phyloP scores from a whole-genome alignment of 2,113 vertebrate genomes.

The Dasypus novemcinctus region DNA sequence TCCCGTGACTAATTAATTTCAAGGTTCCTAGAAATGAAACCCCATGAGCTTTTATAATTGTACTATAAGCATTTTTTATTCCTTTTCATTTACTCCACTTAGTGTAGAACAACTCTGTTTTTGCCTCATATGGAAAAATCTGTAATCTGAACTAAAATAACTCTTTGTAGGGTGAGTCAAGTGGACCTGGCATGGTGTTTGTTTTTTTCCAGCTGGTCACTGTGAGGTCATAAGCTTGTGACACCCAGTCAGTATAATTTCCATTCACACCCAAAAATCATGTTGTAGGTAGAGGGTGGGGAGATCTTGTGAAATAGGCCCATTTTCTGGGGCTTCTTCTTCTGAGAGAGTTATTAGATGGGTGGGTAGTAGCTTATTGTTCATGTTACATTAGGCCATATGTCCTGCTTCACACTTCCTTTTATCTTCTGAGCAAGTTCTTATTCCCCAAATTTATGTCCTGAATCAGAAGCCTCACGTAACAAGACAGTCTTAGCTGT shows the following conservation, averaged over 20 bases:
- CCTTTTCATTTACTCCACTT: conserved; percentile 8
- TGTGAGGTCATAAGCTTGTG: conserved; percentile 35
- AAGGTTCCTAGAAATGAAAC: conserved; percentile 45
- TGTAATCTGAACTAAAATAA: not conserved
- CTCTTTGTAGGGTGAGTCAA: not conserved
- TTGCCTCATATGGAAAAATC: not conserved
- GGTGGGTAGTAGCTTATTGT: not conserved
- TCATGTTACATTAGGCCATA: not conserved
- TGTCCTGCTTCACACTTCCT: not conserved
- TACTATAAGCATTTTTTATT: not conserved
- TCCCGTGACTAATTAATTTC: not conserved
- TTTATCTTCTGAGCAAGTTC: not conserved
- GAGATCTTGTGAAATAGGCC: conserved; percentile 34
- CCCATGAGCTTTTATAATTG: not conserved
- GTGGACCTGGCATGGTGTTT: not conserved
- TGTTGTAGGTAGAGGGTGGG: not conserved
- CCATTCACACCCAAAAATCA: not conserved
- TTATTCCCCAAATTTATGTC: not conserved
- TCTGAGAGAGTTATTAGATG: not conserved
- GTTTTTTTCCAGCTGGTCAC: not conserved
- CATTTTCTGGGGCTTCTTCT: not conserved
- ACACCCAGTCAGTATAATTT: conserved; percentile 37
- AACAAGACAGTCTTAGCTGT: not conserved
- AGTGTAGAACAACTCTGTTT: not conserved
- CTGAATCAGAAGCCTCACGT: not conserved